phyloP scores from a whole-genome alignment of 2,888 invertebrate genomes.

The Agrotis ipsilon region DNA sequence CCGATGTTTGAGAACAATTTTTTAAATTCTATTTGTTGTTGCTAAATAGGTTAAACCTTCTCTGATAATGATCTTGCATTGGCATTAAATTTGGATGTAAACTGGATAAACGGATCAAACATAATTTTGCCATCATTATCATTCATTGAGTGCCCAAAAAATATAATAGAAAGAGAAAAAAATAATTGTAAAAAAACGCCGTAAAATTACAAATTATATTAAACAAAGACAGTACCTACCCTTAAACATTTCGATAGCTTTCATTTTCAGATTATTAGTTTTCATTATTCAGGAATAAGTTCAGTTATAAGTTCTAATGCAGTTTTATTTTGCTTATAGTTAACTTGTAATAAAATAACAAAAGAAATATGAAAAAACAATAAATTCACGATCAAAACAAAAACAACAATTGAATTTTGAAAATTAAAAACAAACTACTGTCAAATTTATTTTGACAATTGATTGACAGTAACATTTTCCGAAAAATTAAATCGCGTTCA shows the following conservation, averaged over 20 bases:
- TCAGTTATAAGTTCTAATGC: no score
- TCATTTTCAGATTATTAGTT: conserved; percentile 4
- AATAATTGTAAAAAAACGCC: not conserved
- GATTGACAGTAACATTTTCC: conserved; percentile 28
- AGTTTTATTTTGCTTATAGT: not conserved
- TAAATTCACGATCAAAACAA: conserved; percentile 8
- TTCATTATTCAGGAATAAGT: not conserved
- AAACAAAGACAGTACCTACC: conserved; percentile 19
- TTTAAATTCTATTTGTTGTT: no score
- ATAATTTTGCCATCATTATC: no score
- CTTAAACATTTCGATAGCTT: not conserved
- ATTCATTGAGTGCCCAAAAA: no score
- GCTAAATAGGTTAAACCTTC: no score
- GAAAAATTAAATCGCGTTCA: conserved; percentile 55
- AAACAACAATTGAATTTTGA: conserved; percentile 16
- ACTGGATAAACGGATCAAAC: no score
- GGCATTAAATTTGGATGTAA: no score
- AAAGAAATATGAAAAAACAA: conserved; percentile 1
- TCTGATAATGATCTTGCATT: no score
- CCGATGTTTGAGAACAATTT: no score
- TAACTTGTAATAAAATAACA: conserved; percentile 6
- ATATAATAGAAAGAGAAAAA: no score
- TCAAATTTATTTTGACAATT: conserved; percentile 52
- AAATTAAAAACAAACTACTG: conserved; percentile 16
- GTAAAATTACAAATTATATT: not conserved